These are phyloP conservation scores for Drosophila suzukii DNA, from an alignment of 1,140 invertebrate genomes.

Conservation along the genomic window DNA sequence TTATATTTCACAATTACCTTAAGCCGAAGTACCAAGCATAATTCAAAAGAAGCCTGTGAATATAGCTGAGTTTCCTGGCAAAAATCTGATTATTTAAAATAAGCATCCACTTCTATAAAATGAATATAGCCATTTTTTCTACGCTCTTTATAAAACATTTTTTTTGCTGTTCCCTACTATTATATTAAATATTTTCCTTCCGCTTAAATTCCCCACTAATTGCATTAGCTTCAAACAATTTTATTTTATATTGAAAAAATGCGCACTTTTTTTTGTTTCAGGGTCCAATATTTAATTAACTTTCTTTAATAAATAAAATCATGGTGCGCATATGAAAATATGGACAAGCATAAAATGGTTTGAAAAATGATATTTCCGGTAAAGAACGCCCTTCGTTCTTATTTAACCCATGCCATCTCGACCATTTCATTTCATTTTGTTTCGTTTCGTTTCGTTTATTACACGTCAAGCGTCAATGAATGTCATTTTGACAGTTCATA, in stretches of 20 bases:
- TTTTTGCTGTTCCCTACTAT: not conserved
- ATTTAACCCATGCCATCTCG: slow-evolving; percentile 1
- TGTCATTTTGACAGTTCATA: slow-evolving; percentile 78
- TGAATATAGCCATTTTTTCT: not conserved
- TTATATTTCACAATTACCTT: slow-evolving; percentile 33
- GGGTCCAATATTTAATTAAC: slow-evolving; percentile 32
- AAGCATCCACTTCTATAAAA: too few species aligned
- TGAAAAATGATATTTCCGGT: slow-evolving; percentile 60
- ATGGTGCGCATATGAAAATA: not conserved
- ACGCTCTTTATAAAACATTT: not conserved
- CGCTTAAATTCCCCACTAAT: slow-evolving; percentile 1
- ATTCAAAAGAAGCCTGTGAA: not conserved
- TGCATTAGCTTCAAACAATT: slow-evolving; percentile 14
- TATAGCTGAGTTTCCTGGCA: not conserved
- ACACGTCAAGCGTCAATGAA: slow-evolving; percentile 76
- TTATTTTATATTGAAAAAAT: not conserved
- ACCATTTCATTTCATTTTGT: slow-evolving; percentile 43
- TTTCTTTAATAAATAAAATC: slow-evolving; percentile 47
- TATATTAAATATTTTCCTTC: not conserved
- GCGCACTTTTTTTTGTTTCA: slow-evolving; percentile 6
- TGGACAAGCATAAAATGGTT: slow-evolving; percentile 36
- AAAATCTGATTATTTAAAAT: too few species aligned
- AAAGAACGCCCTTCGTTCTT: not conserved
- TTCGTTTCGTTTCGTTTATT: slow-evolving; percentile 66
- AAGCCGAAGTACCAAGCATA: not conserved